Percentiles rank a stretch among this genome's conserved stretches.
Conservation (phyloP, 2,113 vertebrate genomes). For the Seriola aureovittata region DNA sequence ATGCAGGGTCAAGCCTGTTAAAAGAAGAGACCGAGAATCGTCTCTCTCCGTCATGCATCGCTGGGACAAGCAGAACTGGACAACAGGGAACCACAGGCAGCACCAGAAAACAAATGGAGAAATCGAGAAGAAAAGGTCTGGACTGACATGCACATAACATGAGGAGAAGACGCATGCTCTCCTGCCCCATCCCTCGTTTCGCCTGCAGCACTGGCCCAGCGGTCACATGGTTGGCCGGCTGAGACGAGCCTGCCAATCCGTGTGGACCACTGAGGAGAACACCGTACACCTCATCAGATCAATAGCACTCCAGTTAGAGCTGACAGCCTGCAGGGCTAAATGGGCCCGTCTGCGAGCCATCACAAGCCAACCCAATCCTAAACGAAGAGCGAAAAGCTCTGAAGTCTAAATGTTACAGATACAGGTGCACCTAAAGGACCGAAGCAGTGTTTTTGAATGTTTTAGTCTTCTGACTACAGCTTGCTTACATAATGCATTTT, state of each 20-base stretch:
- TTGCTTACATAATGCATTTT: neutral
- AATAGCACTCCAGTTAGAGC: constrained; percentile 44
- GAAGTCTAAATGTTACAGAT: neutral
- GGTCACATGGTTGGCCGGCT: constrained; percentile 28
- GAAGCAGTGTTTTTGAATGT: neutral
- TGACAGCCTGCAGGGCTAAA: constrained; percentile 37
- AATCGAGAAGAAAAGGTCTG: constrained; percentile 48
- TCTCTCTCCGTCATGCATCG: constrained; percentile 76
- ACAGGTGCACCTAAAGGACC: neutral
- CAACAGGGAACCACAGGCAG: constrained; percentile 52
- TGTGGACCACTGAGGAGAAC: constrained; percentile 42
- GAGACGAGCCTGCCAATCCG: constrained; percentile 41
- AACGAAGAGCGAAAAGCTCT: constrained; percentile 22
- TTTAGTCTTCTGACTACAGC: constrained; percentile 21
- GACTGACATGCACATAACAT: constrained; percentile 79
- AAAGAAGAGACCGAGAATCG: constrained; percentile 48
- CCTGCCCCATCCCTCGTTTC: constrained; percentile 44
- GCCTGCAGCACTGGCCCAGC: constrained; percentile 37
- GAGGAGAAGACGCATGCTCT: constrained; percentile 73
- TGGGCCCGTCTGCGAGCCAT: constrained; percentile 20
- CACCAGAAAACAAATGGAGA: constrained; percentile 43
- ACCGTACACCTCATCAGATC: constrained; percentile 43
- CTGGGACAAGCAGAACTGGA: constrained; percentile 63
- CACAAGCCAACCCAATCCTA: constrained; percentile 5
- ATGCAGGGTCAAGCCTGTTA: constrained; percentile 54